Evolutionary conservation across 2,888 invertebrate genomes (phyloP).

Genomic region (Pristionchus exspectatus): DNA sequence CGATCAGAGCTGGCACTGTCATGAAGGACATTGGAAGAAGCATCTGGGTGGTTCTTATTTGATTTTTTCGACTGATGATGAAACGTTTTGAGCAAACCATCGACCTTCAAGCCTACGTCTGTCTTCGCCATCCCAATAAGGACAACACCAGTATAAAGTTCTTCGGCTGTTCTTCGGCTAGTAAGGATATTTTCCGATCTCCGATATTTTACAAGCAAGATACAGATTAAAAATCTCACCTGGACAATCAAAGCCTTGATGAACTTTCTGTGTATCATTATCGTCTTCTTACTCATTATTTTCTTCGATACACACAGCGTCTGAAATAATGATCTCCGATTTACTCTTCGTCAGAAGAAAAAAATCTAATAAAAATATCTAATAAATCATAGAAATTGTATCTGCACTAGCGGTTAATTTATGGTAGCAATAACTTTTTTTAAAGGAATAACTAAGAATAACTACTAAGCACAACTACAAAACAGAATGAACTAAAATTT

Average conservation of each 20-base stretch:
- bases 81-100: too few species aligned
- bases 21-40: slow-evolving; percentile 8
- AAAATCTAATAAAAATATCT: too few species aligned
- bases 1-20: background rate
- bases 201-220: background rate
- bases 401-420: background rate
- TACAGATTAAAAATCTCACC: background rate
- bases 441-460: background rate
- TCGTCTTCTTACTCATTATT: background rate
- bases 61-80: background rate
- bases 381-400: background rate
- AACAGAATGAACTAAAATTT: background rate
- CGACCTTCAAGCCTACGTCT: too few species aligned
- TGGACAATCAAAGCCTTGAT: slow-evolving; percentile 6
- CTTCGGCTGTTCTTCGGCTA: too few species aligned
- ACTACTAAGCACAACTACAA: too few species aligned
- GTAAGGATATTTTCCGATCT: too few species aligned
- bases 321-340: background rate
- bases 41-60: background rate
- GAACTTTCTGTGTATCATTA: background rate
- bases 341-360: too few species aligned
- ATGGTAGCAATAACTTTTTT: background rate
- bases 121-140: too few species aligned
- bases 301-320: background rate
- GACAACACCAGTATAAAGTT: too few species aligned